These are phyloP conservation scores for Eupithecia vulgata DNA, from an alignment of 2,888 invertebrate genomes.

Conservation along the genomic window DNA sequence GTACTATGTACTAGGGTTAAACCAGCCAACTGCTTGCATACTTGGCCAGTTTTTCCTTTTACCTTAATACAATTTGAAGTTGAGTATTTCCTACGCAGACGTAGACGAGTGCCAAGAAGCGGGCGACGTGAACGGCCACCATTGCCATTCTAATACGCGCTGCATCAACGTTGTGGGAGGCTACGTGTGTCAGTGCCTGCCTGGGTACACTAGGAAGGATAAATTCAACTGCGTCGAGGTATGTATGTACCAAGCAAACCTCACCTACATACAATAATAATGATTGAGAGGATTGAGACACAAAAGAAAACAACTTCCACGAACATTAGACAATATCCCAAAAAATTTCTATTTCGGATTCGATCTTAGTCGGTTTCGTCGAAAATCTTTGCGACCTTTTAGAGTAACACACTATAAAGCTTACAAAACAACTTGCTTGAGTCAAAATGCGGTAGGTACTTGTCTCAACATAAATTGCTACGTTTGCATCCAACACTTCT, in stretches of 20 bases:
- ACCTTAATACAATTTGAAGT: background rate
- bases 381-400: too few species aligned
- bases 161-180: slow-evolving; percentile 93
- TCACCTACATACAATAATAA: too few species aligned
- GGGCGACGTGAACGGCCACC: slow-evolving; percentile 91
- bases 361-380: too few species aligned
- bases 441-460: too few species aligned
- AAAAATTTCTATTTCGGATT: too few species aligned
- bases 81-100: slow-evolving; percentile 78
- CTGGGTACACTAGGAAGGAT: slow-evolving; percentile 90
- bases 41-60: background rate
- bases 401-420: too few species aligned
- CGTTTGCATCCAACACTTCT: too few species aligned
- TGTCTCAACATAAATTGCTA: too few species aligned
- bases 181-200: slow-evolving; percentile 92
- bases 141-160: slow-evolving; percentile 92
- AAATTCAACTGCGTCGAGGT: slow-evolving; percentile 91
- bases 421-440: too few species aligned
- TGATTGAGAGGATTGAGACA: too few species aligned
- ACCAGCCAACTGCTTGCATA: background rate
- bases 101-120: slow-evolving; percentile 93
- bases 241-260: slow-evolving; percentile 15
- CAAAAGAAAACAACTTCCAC: too few species aligned
- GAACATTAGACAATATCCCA: too few species aligned
- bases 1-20: background rate